These are phyloP conservation scores for Pardalotus punctatus DNA, from an alignment of 2,113 vertebrate species.

Conservation along the genomic window DNA sequence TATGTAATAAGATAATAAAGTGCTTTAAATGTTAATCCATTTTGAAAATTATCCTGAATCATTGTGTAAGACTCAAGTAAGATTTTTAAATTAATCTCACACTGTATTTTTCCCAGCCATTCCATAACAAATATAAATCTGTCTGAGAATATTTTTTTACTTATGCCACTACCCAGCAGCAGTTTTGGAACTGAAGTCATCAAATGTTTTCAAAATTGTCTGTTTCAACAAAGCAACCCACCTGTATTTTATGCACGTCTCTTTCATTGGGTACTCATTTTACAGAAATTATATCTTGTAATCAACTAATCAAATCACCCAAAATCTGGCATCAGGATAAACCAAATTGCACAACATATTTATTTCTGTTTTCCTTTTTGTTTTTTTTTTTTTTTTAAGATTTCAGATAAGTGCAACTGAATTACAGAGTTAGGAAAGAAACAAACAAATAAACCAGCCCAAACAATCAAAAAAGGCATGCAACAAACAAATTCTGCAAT, in stretches of 20 bases:
- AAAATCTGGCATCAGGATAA: neutral
- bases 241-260: neutral
- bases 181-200: neutral
- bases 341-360: neutral
- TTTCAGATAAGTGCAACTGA: neutral
- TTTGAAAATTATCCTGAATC: slow-evolving; percentile 25
- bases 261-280: neutral
- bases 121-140: neutral
- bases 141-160: neutral
- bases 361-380: neutral
- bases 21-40: slow-evolving; percentile 36
- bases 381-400: no score
- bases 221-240: neutral
- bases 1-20: slow-evolving; percentile 62
- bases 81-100: slow-evolving; percentile 31
- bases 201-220: neutral
- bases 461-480: neutral
- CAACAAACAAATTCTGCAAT: neutral
- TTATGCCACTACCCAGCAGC: neutral
- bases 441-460: neutral
- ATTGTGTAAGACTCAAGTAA: neutral
- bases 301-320: neutral
- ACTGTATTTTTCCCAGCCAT: neutral
- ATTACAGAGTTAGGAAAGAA: neutral
- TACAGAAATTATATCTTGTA: neutral